phyloP scores from a whole-genome alignment of 2,888 invertebrate species.

The Lepetodrilus schrolli region DNA sequence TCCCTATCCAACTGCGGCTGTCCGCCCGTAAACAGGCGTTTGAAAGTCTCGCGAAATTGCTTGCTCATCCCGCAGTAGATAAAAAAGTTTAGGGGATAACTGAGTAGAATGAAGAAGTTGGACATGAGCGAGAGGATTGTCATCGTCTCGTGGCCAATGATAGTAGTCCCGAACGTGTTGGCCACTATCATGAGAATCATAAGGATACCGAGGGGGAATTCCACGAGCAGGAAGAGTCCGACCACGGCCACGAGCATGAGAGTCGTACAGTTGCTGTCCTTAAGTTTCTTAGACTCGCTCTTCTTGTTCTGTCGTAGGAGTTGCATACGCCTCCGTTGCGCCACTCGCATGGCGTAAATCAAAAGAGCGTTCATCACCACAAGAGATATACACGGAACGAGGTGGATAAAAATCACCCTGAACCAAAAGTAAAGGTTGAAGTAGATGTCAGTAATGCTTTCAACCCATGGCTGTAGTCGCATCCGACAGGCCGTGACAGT shows the following conservation, averaged over 20 bases:
- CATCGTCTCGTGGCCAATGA: slow-evolving; percentile 52
- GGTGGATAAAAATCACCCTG: slow-evolving; percentile 92
- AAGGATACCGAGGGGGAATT: slow-evolving; percentile 76
- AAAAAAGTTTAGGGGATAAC: slow-evolving; percentile 94
- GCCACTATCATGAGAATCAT: slow-evolving; percentile 84
- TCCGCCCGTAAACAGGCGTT: slow-evolving; percentile 81
- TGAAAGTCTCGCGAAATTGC: slow-evolving; percentile 95
- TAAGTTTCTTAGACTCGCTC: slow-evolving; percentile 71
- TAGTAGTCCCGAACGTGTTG: slow-evolving; percentile 61
- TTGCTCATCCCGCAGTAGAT: slow-evolving; percentile 97
- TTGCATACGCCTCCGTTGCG: slow-evolving; percentile 85
- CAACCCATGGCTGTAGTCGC: slow-evolving; percentile 48
- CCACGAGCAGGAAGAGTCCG: slow-evolving; percentile 77
- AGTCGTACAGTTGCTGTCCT: slow-evolving; percentile 74
- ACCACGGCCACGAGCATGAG: slow-evolving; percentile 76
- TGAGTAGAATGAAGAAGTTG: slow-evolving; percentile 92
- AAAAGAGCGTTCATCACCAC: slow-evolving; percentile 91
- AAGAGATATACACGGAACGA: slow-evolving; percentile 90
- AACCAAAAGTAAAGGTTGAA: slow-evolving; percentile 85
- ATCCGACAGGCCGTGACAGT: slow-evolving; percentile 58
- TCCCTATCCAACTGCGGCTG: slow-evolving; percentile 61
- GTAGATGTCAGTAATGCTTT: slow-evolving; percentile 80
- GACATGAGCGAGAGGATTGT: slow-evolving; percentile 79
- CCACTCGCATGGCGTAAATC: slow-evolving; percentile 88
- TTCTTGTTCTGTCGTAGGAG: slow-evolving; percentile 84